Conservation (phyloP, 1,140 invertebrate species). For the Caenorhabditis tropicalis region DNA sequence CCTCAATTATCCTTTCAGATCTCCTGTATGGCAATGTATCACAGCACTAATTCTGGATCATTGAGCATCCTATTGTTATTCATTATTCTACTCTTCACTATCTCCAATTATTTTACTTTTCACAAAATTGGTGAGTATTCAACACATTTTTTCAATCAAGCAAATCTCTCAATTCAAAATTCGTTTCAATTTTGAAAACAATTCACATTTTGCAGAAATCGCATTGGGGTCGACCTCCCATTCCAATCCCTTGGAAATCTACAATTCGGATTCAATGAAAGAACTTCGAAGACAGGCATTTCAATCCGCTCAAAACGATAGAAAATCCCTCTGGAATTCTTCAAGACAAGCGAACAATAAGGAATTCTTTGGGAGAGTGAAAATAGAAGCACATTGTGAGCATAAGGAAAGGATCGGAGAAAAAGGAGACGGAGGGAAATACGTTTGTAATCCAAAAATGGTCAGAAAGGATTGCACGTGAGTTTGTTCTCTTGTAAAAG, state of each 20-base stretch:
- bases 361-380: not conserved
- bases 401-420: not conserved
- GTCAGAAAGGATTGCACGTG: conserved; percentile 10
- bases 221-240: not conserved
- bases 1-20: too few relatives aligned
- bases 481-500: not conserved
- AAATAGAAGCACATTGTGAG: not conserved
- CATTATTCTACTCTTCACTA: too few relatives aligned
- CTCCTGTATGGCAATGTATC: too few relatives aligned
- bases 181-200: too few relatives aligned
- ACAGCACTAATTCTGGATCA: too few relatives aligned
- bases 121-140: too few relatives aligned
- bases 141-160: too few relatives aligned
- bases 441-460: not conserved
- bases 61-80: too few relatives aligned
- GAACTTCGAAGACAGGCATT: not conserved
- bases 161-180: too few relatives aligned
- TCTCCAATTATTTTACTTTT: too few relatives aligned
- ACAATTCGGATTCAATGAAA: not conserved
- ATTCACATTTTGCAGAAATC: not conserved
- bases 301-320: not conserved
- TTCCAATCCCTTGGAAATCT: not conserved
- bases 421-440: conserved; percentile 8
- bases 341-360: not conserved
- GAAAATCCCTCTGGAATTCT: not conserved